Conservation (phyloP, 2,113 vertebrate species). For the Dromas ardeola region DNA sequence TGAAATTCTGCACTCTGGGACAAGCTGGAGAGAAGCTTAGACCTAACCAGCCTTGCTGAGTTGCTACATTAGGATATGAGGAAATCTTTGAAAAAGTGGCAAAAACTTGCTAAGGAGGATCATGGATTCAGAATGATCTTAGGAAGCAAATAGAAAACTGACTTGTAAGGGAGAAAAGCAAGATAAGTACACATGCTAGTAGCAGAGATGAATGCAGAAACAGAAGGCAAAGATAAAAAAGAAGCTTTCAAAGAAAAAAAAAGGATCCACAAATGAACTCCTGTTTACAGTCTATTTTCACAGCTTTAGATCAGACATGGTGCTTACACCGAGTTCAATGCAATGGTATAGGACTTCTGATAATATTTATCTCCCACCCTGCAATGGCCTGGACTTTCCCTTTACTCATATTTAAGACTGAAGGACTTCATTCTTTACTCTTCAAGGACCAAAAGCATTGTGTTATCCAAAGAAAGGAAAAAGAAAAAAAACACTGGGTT, state of each 20-base stretch:
- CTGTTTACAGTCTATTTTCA: background rate
- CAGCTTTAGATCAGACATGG: rapidly evolving
- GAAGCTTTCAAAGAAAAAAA: background rate
- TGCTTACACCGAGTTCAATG: background rate
- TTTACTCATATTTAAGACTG: background rate
- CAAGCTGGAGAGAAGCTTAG: background rate
- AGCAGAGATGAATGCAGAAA: background rate
- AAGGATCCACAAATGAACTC: background rate
- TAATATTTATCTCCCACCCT: background rate
- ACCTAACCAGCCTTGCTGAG: background rate
- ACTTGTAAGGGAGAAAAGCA: background rate
- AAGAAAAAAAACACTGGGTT: background rate
- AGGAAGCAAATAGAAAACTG: background rate
- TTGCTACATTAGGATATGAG: background rate
- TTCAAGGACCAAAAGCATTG: background rate
- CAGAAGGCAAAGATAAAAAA: background rate
- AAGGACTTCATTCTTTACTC: background rate
- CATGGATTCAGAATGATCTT: background rate
- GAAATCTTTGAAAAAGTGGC: background rate
- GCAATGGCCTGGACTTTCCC: background rate
- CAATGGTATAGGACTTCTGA: background rate
- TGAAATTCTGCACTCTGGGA: background rate
- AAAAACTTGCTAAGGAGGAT: background rate
- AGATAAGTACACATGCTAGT: background rate
- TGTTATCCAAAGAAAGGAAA: background rate